Evolutionary conservation across 2,113 vertebrate species (phyloP), one percentile per base, ranked within the genome.

Genomic region (Gymnarchus niloticus): DNA sequence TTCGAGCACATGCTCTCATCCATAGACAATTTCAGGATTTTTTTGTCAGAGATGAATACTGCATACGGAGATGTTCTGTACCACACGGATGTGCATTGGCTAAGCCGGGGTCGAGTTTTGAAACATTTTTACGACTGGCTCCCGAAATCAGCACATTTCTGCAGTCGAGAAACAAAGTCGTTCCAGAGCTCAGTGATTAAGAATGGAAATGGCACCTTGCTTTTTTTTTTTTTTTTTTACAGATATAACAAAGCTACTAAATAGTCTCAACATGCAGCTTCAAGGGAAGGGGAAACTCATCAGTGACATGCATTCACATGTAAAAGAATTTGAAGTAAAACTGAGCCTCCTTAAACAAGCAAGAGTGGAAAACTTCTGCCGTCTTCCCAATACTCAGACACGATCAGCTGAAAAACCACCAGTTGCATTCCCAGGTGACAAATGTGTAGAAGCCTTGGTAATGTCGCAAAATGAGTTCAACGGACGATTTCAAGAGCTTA

Each of bases 221-320:
- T 8, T 59, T 59, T 59, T 59, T 59, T 25, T 59, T 2, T 2
- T 2, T 8, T 59, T 59, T 59, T 59, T 59, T 25, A 59, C 57
- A 56, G 41, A 87, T 51, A 44, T 85, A 56, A 90, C 87, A 83
- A 81, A 88, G 76, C 6, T 77, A 7, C 7, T 89, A 2, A 88
- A 87, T 10, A 3, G 78, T 46, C 84, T 88, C 2, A 86, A 88
- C 25, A 8, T 90, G 56, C 61, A 87, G 85, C 86, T 88, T 12
- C 85, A 87, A 87, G 86, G 83, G 37, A 85, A 89, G n/a, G 56
- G 84, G 76, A 88, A 84, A 85, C 84, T 88, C 19, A 89, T 87
- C 2, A 77, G 76, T 73, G 77, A 88, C 77, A 85, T 87, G 85
- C 56, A 86, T 87, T 87, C 83, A 5, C 44, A 87, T 46, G 52